Base-by-base conservation (phyloP, 37 sponge, comb jelly and placozoan genomes). In the Eunapius fragilis region DNA sequence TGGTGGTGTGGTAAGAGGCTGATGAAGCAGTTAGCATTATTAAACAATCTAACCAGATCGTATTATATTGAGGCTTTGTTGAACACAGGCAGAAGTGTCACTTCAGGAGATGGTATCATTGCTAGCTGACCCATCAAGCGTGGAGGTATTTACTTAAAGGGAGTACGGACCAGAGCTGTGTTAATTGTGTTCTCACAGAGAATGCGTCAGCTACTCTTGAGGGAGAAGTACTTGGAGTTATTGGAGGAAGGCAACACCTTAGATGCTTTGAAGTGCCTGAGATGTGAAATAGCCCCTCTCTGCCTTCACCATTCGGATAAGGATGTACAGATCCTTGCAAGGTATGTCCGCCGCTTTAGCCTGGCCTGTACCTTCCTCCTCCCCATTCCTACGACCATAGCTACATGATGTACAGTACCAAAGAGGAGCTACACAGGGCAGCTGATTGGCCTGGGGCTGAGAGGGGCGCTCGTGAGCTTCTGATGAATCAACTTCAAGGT, bases 171-270 rank as follows among this genome's bases (percentile, higher is more conserved):
- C 68, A 80, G 70, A 10, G 45, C 2, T 76, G 78, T 76, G 34
- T 80, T 45, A 3, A 27, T 14, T 48, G 81, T 45, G 31, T 82
- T 36, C 25, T 41, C 71, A 0, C 83, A 97, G 96, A 88, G 86
- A 50, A 97, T 98, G 95, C 89, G 79, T 3, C 91, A 85, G 33
- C 84, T 95, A 31, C 68, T 98, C 69, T 82, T 95, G 70, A 93
- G 95, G 84, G 96, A 98, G 84, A 97, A 97, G 83, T 98, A 98
- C 89, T 83, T 98, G 76, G 99, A 98, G 80, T 89, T 93, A 30
- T 77, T 98, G 36, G 99, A 98, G 79, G 69, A 70, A 41, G 89
- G 91, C 14, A 72, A 80, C 32, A 82, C 87, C 69, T 79, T 97
- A 47, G 91, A 89, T 67, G 99, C 99, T 7, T 86, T 98, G 72